Base-by-base conservation (phyloP, 1,140 invertebrate species). In the Diorhabda elongata region DNA sequence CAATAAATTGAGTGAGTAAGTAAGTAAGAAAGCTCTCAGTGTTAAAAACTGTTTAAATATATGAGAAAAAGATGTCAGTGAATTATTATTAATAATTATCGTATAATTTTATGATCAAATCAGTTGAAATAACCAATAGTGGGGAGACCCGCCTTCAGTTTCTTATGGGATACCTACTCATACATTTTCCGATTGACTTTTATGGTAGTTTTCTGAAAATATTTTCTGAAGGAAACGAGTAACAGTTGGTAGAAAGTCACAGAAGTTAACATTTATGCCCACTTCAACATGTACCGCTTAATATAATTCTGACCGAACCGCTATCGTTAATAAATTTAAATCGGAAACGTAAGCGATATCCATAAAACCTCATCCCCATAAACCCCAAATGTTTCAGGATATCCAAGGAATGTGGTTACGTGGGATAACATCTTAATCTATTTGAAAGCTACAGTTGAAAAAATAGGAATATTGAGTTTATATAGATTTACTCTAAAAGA, bases 281-380 rank as follows among this genome's bases (percentile, higher is more conserved):
- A 52, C 47, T 52, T 52, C 47, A 52, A 52, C 47, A 52, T 52
- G 47, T 52, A 52, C 47, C 47, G n/a, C 47, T 52, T 2, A n/a
- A 52, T 52, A 52, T 52, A 52, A 52, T 52, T 52, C 47, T 52
- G 47, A 52, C 47, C 47, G 47, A 52, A 52, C 6, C 47, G 6
- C 47, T 52, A 52, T 52, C 47, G 47, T 52, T 52, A 52, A 52
- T 52, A 52, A 52, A 52, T 52, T 52, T 52, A 52, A 52, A 52
- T 52, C 47, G 47, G n/a, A 52, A 52, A 52, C 47, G 47, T 52
- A 52, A 52, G 47, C 47, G n/a, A 52, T 8, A 52, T 52, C 47
- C 47, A 52, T 52, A 52, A 52, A 52, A 52, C 47, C 47, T n/a
- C n/a, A 52, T 52, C 47, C 47, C 47, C 47, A 52, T 52, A 52